phyloP scores from a whole-genome alignment of 2,113 vertebrate genomes.

The Erinaceus europaeus region DNA sequence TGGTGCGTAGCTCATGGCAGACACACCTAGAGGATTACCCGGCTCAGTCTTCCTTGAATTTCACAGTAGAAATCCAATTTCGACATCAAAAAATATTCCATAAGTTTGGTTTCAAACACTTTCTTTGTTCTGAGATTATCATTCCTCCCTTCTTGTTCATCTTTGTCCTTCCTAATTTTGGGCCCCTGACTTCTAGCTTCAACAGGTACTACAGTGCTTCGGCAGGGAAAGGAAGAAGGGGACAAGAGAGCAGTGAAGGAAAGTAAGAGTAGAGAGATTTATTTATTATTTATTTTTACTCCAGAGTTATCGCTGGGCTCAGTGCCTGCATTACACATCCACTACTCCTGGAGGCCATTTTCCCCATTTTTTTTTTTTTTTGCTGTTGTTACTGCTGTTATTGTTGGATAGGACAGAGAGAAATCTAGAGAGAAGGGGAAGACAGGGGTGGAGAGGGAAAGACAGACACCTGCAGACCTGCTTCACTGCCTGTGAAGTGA shows the following conservation, averaged over 20 bases:
- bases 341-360: too few species aligned
- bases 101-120: background rate
- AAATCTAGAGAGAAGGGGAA: background rate
- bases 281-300: too few species aligned
- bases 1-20: background rate
- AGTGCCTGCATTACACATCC: too few species aligned
- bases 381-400: too few species aligned
- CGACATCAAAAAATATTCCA: background rate
- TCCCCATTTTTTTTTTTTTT: too few species aligned
- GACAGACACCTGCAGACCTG: too few species aligned
- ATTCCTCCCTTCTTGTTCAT: background rate
- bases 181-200: background rate
- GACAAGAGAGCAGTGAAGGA: background rate
- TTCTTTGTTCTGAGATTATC: background rate
- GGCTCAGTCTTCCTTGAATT: background rate
- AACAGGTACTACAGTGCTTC: background rate
- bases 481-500: too few species aligned
- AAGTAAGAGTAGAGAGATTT: accelerated
- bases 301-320: too few species aligned
- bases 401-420: too few species aligned
- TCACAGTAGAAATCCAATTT: background rate
- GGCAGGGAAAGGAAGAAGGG: background rate
- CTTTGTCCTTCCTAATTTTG: background rate
- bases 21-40: background rate
- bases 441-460: too few species aligned